Evolutionary conservation across 2,113 vertebrate genomes (phyloP).

Genomic region (Brevimyrus niger): DNA sequence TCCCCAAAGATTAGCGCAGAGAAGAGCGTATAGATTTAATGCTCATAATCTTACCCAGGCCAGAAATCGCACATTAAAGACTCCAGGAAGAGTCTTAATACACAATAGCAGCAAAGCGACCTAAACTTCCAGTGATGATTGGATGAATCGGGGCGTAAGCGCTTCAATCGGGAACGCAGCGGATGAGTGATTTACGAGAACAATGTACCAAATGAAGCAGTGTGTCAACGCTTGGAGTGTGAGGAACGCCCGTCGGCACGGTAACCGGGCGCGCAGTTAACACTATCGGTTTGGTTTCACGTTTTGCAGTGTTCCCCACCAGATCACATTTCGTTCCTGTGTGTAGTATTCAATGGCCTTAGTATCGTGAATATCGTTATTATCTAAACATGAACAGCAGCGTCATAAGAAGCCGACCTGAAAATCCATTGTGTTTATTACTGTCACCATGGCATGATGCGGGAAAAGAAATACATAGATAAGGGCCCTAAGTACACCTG

Average conservation of each 20-base stretch:
- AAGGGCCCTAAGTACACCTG: neutral
- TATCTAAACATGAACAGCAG: conserved; percentile 29
- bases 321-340: conserved; percentile 40
- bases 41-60: neutral
- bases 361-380: conserved; percentile 25
- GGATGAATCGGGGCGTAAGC: neutral
- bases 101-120: neutral
- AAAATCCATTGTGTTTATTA: neutral
- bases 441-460: neutral
- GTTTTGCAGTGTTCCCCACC: neutral
- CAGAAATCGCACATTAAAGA: neutral
- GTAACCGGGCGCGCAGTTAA: neutral
- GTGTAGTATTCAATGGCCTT: conserved; percentile 40
- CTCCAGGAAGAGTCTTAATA: neutral
- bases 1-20: neutral
- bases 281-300: neutral
- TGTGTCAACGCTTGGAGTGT: neutral
- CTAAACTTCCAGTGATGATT: neutral
- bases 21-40: neutral
- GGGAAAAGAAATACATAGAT: neutral
- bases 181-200: neutral
- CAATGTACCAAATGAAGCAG: neutral
- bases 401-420: neutral
- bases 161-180: neutral
- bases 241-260: neutral